Evolutionary conservation across 1,140 invertebrate species (phyloP), one percentile per base, ranked within the genome.

Genomic region (Latrodectus geometricus): DNA sequence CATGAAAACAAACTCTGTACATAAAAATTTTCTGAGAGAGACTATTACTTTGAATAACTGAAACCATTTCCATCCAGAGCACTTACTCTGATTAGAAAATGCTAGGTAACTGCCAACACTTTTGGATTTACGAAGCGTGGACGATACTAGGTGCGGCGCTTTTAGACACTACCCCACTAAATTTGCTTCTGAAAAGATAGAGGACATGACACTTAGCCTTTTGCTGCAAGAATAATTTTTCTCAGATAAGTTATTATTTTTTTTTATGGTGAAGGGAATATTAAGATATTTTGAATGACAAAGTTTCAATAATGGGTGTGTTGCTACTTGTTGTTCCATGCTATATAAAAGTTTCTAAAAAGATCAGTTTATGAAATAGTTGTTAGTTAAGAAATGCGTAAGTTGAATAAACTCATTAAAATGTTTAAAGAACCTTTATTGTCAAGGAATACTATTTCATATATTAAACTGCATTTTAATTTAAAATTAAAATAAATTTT

Each of bases 31-130:
- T 70, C 61, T 20, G 48, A 15, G 21, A 14, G 50, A 66, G 12
- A 48, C 78, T 70, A 80, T 70, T 83, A 83, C 54, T 83, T 74
- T 83, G 35, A 70, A 21, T 74, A 83, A 66, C 73, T 73, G 50
- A 83, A 76, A 74, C 73, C 70, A 83, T 69, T 54, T 74, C 48
- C 70, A 52, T 17, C 14, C 4, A 15, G 49, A 83, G 81, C 81
- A 76, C 73, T 83, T 74, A 83, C 70, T 23, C 48, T 83, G 73
- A 83, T 83, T 74, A 83, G 81, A 74, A 74, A 83, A 56, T 74
- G 23, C 20, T 48, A 23, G 69, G 61, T 49, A 74, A 76, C 81
- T 70, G 78, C 68, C 52, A 80, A 70, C 78, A 80, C 78, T 78
- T 80, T 70, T 35, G 66, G 78, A 80, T 80, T 80, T 80, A 80